Conservation (phyloP, 2,888 invertebrate genomes). For the Acleris laterana region DNA sequence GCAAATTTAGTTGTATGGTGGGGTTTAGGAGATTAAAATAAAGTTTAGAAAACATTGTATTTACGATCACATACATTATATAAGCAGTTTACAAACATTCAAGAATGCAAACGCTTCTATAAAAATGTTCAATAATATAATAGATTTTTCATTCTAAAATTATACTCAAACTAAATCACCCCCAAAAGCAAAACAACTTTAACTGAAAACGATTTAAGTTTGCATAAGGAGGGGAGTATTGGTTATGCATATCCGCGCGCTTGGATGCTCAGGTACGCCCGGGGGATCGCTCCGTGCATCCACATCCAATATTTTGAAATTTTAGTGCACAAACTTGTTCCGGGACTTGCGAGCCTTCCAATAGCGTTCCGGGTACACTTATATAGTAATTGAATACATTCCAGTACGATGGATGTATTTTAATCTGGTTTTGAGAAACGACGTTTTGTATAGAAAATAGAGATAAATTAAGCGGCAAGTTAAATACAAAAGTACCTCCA, state of each 20-base stretch:
- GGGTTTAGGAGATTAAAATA: too few species aligned
- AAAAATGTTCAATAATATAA: too few species aligned
- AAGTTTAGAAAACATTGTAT: too few species aligned
- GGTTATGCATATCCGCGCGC: slow-evolving; percentile 56
- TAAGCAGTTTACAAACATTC: too few species aligned
- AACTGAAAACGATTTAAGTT: slow-evolving; percentile 42
- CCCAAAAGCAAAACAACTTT: slow-evolving; percentile 39
- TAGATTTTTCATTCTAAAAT: slow-evolving; percentile 16
- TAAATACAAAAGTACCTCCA: too few species aligned
- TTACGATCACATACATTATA: too few species aligned
- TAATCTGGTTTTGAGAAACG: neutral
- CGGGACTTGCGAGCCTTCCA: slow-evolving; percentile 5
- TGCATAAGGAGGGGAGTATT: slow-evolving; percentile 49
- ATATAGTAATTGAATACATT: slow-evolving; percentile 32
- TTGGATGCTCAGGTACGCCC: slow-evolving; percentile 36
- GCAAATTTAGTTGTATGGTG: too few species aligned
- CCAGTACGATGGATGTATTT: slow-evolving; percentile 3
- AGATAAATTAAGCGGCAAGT: too few species aligned
- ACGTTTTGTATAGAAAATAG: too few species aligned
- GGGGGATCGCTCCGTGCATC: slow-evolving; percentile 41
- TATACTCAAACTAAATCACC: slow-evolving; percentile 6
- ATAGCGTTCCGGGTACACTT: slow-evolving; percentile 2
- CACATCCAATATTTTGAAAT: slow-evolving; percentile 47
- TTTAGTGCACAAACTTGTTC: slow-evolving; percentile 42
- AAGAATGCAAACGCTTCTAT: too few species aligned